Evolutionary conservation across 2,797 vertebrate species (phyloP).

Genomic region (Tamandua tetradactyla): DNA sequence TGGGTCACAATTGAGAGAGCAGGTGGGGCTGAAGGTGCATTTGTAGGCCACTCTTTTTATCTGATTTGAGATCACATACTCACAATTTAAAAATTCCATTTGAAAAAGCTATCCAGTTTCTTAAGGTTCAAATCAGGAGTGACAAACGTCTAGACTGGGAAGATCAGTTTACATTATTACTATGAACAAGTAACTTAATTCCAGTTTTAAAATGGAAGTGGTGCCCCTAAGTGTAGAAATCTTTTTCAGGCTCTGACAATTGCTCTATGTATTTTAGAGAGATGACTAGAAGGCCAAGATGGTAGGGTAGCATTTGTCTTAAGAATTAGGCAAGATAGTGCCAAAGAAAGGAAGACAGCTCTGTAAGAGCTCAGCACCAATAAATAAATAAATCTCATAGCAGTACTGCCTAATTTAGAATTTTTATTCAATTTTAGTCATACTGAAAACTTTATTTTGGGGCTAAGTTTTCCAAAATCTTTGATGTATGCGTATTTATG

Average conservation of each 20-base stretch:
- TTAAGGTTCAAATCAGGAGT: slow-evolving; percentile 27
- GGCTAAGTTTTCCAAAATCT: background rate
- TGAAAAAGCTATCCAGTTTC: slow-evolving; percentile 9
- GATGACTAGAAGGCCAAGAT: background rate
- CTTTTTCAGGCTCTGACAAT: background rate
- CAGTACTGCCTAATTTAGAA: background rate
- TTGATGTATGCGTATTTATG: slow-evolving; percentile 36
- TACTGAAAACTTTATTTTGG: slow-evolving; percentile 31
- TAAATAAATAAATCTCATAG: slow-evolving; percentile 24
- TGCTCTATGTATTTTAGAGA: background rate
- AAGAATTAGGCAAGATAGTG: background rate
- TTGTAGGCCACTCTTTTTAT: background rate
- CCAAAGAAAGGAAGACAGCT: background rate
- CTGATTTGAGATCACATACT: slow-evolving; percentile 22
- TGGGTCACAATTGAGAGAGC: background rate
- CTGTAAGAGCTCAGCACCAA: background rate
- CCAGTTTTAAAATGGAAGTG: slow-evolving; percentile 12
- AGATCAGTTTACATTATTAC: background rate
- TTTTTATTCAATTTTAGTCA: slow-evolving; percentile 38
- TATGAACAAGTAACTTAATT: background rate
- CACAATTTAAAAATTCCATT: background rate
- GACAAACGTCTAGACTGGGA: background rate
- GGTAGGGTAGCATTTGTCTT: background rate
- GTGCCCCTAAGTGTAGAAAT: background rate
- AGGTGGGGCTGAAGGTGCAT: background rate